phyloP scores from a whole-genome alignment of 2,113 vertebrate species.

The Setophaga kirtlandii region DNA sequence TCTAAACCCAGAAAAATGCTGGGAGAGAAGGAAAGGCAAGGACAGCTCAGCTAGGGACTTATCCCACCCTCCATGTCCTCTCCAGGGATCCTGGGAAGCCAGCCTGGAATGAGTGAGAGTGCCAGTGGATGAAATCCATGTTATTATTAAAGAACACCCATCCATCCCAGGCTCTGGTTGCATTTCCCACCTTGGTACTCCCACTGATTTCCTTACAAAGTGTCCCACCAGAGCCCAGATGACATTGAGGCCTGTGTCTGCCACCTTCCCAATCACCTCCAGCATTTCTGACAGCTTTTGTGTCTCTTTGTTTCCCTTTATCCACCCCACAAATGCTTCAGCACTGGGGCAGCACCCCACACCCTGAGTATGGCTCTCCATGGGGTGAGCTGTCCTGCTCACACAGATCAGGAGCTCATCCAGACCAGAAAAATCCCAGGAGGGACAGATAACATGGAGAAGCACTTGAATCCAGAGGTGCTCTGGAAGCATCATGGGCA shows the following conservation, averaged over 20 bases:
- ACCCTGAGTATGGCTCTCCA: rapidly evolving
- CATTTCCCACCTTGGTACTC: neutral
- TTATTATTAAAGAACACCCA: neutral
- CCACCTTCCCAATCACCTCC: neutral
- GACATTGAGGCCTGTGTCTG: rapidly evolving
- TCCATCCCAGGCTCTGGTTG: neutral
- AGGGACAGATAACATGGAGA: neutral
- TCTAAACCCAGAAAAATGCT: neutral
- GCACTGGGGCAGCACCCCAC: neutral
- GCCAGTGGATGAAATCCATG: neutral
- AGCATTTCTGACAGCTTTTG: neutral
- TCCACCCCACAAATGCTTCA: rapidly evolving
- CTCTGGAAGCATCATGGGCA: neutral
- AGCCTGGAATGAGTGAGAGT: neutral
- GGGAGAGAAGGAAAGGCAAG: neutral
- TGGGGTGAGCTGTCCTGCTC: neutral
- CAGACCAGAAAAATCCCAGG: neutral
- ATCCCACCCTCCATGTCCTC: neutral
- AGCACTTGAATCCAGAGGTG: neutral
- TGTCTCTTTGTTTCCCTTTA: neutral
- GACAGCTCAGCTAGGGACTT: rapidly evolving
- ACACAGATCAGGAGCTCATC: neutral
- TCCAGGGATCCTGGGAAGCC: neutral
- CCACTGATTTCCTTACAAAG: neutral
- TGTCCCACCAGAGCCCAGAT: neutral